Evolutionary conservation across 2,797 vertebrate genomes (phyloP).

Genomic region (Falco cherrug): DNA sequence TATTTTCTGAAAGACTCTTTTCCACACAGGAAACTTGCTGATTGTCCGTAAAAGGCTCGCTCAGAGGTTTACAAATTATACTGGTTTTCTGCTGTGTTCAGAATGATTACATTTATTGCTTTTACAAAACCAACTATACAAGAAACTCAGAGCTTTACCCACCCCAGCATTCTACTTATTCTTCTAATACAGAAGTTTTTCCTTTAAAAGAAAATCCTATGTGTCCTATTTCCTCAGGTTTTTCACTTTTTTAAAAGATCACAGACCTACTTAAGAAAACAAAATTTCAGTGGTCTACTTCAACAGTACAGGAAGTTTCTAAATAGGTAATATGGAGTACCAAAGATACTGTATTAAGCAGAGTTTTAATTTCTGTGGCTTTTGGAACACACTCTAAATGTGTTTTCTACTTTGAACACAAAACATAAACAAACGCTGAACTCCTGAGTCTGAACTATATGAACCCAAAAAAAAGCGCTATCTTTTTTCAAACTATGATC

Average conservation of each 20-base stretch:
- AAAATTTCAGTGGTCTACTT: neutral
- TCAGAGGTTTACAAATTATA: neutral
- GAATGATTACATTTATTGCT: neutral
- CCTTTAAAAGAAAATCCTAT: neutral
- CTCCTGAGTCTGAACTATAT: neutral
- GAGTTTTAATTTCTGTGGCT: neutral
- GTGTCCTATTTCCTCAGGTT: neutral
- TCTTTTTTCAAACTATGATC: neutral
- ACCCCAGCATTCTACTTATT: rapidly evolving
- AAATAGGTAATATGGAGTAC: neutral
- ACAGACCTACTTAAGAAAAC: neutral
- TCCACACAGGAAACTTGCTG: neutral
- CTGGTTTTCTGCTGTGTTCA: neutral
- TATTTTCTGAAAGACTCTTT: neutral
- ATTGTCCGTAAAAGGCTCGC: neutral
- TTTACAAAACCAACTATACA: neutral
- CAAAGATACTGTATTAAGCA: neutral
- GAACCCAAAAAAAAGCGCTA: neutral
- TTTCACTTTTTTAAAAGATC: neutral
- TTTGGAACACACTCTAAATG: neutral
- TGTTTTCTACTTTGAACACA: neutral
- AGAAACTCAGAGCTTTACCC: neutral
- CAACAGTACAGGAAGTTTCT: neutral
- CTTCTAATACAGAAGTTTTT: neutral
- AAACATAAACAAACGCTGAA: neutral